Evolutionary conservation across 2,888 invertebrate species (phyloP).

Genomic region (Zygothrica quintamaculata): DNA sequence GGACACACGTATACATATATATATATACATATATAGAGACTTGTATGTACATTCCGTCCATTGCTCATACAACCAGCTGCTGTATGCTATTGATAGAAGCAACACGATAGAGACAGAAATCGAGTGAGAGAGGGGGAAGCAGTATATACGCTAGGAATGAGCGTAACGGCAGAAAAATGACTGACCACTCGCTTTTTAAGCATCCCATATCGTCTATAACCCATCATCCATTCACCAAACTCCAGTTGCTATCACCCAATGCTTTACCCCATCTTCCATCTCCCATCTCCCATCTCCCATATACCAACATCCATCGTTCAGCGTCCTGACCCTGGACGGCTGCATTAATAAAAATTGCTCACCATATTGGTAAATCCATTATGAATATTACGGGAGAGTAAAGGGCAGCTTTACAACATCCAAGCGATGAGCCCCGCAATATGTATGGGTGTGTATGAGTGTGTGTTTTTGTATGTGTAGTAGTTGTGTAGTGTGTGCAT

Average conservation of each 20-base stretch:
- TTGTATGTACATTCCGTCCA: conserved; percentile 21
- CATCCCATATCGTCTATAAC: neutral
- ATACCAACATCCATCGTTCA: neutral
- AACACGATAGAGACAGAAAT: conserved; percentile 1
- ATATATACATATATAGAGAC: neutral
- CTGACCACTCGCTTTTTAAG: conserved; percentile 58
- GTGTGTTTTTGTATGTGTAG: neutral
- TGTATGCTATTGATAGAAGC: conserved; percentile 42
- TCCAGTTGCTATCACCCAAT: neutral
- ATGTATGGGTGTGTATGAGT: conserved; percentile 1
- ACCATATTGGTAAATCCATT: conserved; percentile 84
- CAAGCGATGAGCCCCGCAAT: conserved; percentile 35
- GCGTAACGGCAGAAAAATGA: conserved; percentile 41
- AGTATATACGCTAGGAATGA: conserved; percentile 2
- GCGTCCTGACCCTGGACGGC: conserved; percentile 30
- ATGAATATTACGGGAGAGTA: conserved; percentile 82
- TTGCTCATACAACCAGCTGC: conserved; percentile 31
- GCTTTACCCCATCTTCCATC: conserved; percentile 3
- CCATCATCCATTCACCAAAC: neutral
- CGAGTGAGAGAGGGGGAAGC: conserved; percentile 14
- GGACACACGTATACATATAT: conserved; percentile 26
- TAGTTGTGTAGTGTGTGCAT: neutral
- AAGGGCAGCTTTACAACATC: conserved; percentile 52
- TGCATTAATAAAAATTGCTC: conserved; percentile 82
- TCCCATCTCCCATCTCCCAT: neutral